Conservation (phyloP, 2,888 invertebrate genomes). For the Leptopilina syphax region DNA sequence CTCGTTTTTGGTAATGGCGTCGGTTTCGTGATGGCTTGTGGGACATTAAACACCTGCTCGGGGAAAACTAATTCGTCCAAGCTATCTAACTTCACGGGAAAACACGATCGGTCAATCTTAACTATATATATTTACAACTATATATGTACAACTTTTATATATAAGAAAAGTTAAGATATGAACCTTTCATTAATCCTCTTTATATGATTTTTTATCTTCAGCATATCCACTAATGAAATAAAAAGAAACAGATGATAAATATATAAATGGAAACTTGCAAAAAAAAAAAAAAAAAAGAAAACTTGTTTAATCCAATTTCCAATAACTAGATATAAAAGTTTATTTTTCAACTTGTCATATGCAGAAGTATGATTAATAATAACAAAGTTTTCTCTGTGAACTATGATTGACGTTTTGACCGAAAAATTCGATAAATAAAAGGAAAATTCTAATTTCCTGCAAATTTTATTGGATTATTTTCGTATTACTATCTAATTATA, state of each 20-base stretch:
- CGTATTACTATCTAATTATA: too few species aligned
- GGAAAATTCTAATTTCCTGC: too few species aligned
- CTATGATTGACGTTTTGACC: too few species aligned
- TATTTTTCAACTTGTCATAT: not conserved
- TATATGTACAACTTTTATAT: too few species aligned
- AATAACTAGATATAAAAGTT: not conserved
- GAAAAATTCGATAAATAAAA: too few species aligned
- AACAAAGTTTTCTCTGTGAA: not conserved
- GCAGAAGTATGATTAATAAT: not conserved
- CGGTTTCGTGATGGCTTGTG: constrained; percentile 37
- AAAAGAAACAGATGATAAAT: constrained; percentile 16
- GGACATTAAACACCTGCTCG: constrained; percentile 36
- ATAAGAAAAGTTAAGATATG: constrained; percentile 31
- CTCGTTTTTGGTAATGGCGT: constrained; percentile 35
- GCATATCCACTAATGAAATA: constrained; percentile 16
- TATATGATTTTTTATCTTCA: constrained; percentile 18
- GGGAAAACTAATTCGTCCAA: constrained; percentile 40
- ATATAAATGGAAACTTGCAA: not conserved
- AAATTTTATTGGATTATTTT: too few species aligned
- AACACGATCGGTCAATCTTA: constrained; percentile 39
- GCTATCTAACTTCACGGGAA: constrained; percentile 34
- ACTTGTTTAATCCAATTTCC: not conserved
- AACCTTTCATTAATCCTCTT: constrained; percentile 11
- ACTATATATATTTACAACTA: not conserved
- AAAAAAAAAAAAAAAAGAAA: not conserved